Percentiles rank a stretch among this genome's conserved stretches.
phyloP scores from a whole-genome alignment of 2,888 invertebrate genomes.

The Gandaritis pyraliata region DNA sequence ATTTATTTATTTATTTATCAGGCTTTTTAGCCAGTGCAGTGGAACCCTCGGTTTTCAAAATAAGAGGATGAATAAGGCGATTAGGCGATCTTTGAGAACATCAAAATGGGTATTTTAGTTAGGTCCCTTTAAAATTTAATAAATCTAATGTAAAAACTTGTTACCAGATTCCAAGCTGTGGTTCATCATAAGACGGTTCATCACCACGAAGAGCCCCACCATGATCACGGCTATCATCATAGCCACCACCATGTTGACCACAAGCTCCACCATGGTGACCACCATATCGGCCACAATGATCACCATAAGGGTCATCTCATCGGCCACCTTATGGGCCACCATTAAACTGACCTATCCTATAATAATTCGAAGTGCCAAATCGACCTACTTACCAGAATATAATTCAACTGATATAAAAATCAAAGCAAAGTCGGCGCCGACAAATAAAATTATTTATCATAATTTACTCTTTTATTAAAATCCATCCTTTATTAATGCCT shows the following conservation, averaged over 20 bases:
- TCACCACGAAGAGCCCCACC: constrained; percentile 54
- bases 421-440: constrained; percentile 57
- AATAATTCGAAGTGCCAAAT: constrained; percentile 41
- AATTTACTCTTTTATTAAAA: constrained; percentile 30
- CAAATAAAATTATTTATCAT: constrained; percentile 48
- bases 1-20: too few species aligned
- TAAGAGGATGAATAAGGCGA: too few species aligned
- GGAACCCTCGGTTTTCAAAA: too few species aligned
- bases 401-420: constrained; percentile 41
- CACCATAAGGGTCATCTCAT: constrained; percentile 28
- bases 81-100: too few species aligned
- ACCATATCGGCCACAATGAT: constrained; percentile 42
- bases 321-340: constrained; percentile 23
- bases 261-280: constrained; percentile 42
- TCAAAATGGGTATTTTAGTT: too few species aligned
- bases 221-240: constrained; percentile 32
- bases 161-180: constrained; percentile 65
- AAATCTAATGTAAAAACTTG: constrained; percentile 7
- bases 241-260: constrained; percentile 21
- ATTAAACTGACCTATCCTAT: constrained; percentile 50
- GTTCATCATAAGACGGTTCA: constrained; percentile 65
- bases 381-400: constrained; percentile 49
- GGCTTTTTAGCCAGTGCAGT: too few species aligned
- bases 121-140: too few species aligned
- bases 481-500: constrained; percentile 10